A percentile compares a stretch with the other conserved stretches of the same genome.
phyloP scores from a whole-genome alignment of 35 echinoderm and acorn worm species.

The Hemicentrotus pulcherrimus region DNA sequence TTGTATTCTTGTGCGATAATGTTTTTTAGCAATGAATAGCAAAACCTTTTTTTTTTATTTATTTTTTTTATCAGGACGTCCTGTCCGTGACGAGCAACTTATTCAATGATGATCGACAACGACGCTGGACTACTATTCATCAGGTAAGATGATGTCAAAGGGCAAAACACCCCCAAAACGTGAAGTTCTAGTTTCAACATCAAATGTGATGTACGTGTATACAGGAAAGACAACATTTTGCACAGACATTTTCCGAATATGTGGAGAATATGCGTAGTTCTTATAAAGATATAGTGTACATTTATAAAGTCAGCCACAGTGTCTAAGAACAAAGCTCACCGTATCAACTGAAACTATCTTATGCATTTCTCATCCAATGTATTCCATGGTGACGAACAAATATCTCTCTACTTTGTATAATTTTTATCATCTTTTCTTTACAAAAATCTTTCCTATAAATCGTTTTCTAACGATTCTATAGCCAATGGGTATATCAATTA shows the following conservation, averaged over 20 bases:
- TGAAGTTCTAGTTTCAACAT: neutral
- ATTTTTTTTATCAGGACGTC: slow-evolving; percentile 52
- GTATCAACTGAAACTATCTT: too few relatives aligned
- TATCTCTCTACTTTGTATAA: neutral
- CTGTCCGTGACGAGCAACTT: slow-evolving; percentile 76
- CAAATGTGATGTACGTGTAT: too few relatives aligned
- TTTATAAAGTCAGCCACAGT: too few relatives aligned
- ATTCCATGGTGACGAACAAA: too few relatives aligned
- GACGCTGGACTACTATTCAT: slow-evolving; percentile 80
- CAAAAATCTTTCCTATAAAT: too few relatives aligned
- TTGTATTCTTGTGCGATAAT: too few relatives aligned
- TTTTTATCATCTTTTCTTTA: neutral
- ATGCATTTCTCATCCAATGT: too few relatives aligned
- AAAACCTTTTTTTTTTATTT: neutral
- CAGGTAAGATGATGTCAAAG: slow-evolving; percentile 44
- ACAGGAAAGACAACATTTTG: neutral
- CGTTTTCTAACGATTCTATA: too few relatives aligned
- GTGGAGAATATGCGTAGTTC: too few relatives aligned
- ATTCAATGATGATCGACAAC: slow-evolving; percentile 35
- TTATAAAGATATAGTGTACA: too few relatives aligned
- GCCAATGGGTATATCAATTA: too few relatives aligned
- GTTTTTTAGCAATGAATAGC: neutral
- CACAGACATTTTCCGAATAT: neutral
- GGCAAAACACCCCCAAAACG: neutral
- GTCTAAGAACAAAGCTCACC: too few relatives aligned